Conservation (phyloP, 2,113 vertebrate species). For the Caranx ignobilis region DNA sequence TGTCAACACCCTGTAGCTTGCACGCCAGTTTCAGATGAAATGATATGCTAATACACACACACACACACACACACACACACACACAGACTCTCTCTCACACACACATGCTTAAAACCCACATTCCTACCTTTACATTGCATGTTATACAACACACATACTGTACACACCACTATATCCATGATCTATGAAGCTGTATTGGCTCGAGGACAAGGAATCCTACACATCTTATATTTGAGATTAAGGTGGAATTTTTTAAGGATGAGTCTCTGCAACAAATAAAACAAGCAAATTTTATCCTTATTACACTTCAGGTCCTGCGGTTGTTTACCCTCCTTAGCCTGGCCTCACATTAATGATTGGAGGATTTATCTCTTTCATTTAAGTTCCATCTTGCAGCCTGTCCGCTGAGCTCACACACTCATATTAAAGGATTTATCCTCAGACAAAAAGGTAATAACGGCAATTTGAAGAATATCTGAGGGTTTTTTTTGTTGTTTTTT, state of each 20-base stretch:
- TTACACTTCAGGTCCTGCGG: neutral
- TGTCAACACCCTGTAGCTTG: constrained; percentile 62
- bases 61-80: neutral
- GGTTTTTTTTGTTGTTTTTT: neutral
- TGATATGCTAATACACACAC: constrained; percentile 24
- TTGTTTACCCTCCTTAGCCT: neutral
- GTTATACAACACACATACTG: constrained; percentile 12
- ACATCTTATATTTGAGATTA: neutral
- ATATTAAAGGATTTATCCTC: neutral
- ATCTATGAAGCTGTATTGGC: neutral
- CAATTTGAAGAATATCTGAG: neutral
- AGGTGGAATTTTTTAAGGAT: neutral
- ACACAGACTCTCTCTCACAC: neutral
- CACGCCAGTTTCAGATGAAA: constrained; percentile 60
- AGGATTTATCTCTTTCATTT: neutral
- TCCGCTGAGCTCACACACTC: neutral
- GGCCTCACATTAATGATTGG: neutral
- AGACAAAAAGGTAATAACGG: neutral
- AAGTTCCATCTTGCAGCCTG: neutral
- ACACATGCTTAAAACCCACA: neutral
- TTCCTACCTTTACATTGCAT: constrained; percentile 12
- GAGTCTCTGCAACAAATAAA: neutral
- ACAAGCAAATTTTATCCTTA: neutral
- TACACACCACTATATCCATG: neutral
- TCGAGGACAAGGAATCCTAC: neutral